Evolutionary conservation across 2,797 vertebrate species (phyloP), one percentile per base, ranked within the genome.

Genomic region (Denticeps clupeoides): DNA sequence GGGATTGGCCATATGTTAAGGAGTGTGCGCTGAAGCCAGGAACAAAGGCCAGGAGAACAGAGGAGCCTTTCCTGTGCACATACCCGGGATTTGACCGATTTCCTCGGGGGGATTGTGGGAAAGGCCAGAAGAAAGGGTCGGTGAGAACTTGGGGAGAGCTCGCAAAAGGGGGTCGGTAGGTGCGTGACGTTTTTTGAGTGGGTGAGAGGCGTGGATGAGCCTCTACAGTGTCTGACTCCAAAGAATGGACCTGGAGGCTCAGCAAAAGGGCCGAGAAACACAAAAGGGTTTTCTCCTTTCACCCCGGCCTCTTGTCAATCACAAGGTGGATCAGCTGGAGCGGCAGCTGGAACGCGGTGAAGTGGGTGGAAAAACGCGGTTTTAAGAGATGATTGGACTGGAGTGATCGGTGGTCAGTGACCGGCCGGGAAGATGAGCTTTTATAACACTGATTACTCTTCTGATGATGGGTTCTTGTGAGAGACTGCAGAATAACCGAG

Each of bases 191-290:
- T 23, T 23, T 5, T 23, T 23, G 5, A 5, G 23, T 23, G 23
- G 23, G 23, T 26, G n/a, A 66, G 72, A 76, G 73, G 81, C 49
- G 68, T 79, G 69, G 71, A 65, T 60, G 60, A 69, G 74, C 66
- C 46, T 77, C 78, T 68, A 73, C 70, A 74, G 70, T 58, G 62
- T 58, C 58, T 73, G 71, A 56, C 16, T 55, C 65, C 58, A 59
- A 68, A 75, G 72, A 82, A 85, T 82, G 74, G 74, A 68, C 66
- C 65, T 63, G 53, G 31, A 49, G 58, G 71, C 73, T 81, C 78
- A 75, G 53, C 21, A 63, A 75, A 68, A 73, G 59, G 62, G 63
- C 70, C 72, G 57, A 64, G 76, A 52, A 70, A 62, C 74, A 74
- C 49, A 70, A 70, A 65, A 64, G 61, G 70, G 46, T 80, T 75